Evolutionary conservation across 2,888 invertebrate species (phyloP), one percentile per base, ranked within the genome.

Genomic region (Heterodera filipjevi): DNA sequence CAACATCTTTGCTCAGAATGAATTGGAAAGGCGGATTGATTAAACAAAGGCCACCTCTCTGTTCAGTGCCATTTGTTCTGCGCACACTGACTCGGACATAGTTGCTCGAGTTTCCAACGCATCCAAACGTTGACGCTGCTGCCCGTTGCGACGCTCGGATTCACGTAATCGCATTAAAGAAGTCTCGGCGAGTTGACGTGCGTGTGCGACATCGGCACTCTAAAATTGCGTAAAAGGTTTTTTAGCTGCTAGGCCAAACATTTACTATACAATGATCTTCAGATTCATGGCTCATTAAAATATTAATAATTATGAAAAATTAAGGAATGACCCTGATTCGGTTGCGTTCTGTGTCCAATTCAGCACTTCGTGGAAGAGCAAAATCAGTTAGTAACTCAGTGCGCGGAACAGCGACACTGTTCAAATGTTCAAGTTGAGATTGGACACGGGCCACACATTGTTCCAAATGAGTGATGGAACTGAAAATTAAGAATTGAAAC

Each of bases 91-190:
- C 59, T 75, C 75, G 32, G 66, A 49, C 75, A 64, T 59, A 27
- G 75, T 75, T 32, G 68, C 46, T 16, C 75, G 75, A 16, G 75
- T 75, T 64, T 75, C 75, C 30, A 75, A 59, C 59, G 64, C 75
- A 39, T 66, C 66, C 66, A 75, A 66, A 33, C 75, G 75, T 32
- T 64, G 75, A 30, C 44, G 44, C 22, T 75, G 75, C 32, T 75
- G 75, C 22, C 22, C 46, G 49, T 75, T 75, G 30, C 75, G 75
- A 2, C 75, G 64, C 14, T 75, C 75, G 22, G 68, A 32, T 64
- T 75, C 75, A 30, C 68, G 44, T 14, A 53, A 30, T 3, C 75
- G 75, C 33, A 75, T 75, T 46, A 75, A 35, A 35, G 64, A 75
- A 3, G 75, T 33, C 75, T 75, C 75, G 32, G 75, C 64, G 44